Conservation (phyloP, 1,140 invertebrate species). For the Caenorhabditis inopinata region DNA sequence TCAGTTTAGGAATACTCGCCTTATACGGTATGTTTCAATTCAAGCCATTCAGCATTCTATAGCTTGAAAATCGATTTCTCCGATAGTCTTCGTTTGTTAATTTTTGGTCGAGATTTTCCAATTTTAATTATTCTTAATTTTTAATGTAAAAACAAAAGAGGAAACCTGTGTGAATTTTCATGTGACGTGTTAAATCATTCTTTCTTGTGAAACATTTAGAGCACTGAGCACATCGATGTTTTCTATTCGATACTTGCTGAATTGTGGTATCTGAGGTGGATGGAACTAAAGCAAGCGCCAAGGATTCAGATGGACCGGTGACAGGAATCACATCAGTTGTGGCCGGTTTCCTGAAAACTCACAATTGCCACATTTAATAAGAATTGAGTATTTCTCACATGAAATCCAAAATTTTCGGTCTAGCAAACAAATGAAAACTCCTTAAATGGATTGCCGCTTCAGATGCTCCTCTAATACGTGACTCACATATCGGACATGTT, state of each 20-base stretch:
- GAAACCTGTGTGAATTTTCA: conserved; percentile 25
- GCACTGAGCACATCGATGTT: neutral
- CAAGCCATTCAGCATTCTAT: too few relatives aligned
- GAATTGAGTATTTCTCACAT: too few relatives aligned
- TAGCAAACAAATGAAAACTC: neutral
- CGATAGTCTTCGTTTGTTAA: too few relatives aligned
- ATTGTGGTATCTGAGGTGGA: neutral
- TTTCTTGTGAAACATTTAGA: neutral
- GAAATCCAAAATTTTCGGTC: neutral
- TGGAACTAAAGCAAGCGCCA: neutral
- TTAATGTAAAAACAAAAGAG: too few relatives aligned
- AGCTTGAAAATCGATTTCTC: too few relatives aligned
- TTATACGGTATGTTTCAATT: neutral
- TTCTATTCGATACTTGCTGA: neutral
- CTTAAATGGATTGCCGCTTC: conserved; percentile 16
- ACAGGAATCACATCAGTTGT: neutral
- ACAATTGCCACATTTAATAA: too few relatives aligned
- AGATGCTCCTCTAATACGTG: neutral
- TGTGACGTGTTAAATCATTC: conserved; percentile 2
- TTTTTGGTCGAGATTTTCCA: too few relatives aligned
- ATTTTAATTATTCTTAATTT: too few relatives aligned
- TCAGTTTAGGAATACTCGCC: neutral
- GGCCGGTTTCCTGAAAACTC: neutral
- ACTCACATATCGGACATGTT: conserved; percentile 29
- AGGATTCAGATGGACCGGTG: neutral